Evolutionary conservation across 2,797 vertebrate species (phyloP).

Genomic region (Alectoris magna): DNA sequence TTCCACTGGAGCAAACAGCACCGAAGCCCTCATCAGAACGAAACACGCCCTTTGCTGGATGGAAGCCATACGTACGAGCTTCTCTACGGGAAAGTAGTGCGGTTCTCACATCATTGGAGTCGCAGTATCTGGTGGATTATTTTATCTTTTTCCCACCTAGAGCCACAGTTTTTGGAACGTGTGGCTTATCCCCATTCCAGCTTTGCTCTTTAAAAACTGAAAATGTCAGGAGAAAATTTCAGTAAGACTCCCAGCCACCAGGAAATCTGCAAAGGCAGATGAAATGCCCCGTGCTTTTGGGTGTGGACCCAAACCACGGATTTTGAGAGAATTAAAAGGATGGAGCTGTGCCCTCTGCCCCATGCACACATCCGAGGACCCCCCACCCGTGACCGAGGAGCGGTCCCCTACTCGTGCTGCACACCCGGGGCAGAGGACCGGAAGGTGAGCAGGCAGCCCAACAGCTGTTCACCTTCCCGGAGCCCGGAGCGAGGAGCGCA

Average conservation of each 20-base stretch:
- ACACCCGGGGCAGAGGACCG: not conserved
- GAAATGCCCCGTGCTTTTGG: not conserved
- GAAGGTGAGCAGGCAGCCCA: not conserved
- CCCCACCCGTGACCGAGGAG: not conserved
- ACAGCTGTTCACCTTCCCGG: accelerated
- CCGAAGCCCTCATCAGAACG: not conserved
- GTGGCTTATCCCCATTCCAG: not conserved
- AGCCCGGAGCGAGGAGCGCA: not conserved
- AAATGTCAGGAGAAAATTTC: not conserved
- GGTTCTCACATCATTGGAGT: not conserved
- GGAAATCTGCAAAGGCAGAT: not conserved
- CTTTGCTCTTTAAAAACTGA: not conserved
- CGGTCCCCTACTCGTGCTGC: not conserved
- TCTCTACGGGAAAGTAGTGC: not conserved
- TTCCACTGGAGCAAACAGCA: not conserved
- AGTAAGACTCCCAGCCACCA: not conserved
- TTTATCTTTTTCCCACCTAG: not conserved
- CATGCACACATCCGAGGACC: accelerated
- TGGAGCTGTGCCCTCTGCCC: not conserved
- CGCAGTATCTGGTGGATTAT: not conserved
- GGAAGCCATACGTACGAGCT: accelerated
- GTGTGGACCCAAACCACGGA: accelerated
- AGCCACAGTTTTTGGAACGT: not conserved
- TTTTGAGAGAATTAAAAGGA: not conserved
- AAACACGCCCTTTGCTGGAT: not conserved